Conservation (phyloP, 2,113 vertebrate species). For the Typhlomys cinereus region DNA sequence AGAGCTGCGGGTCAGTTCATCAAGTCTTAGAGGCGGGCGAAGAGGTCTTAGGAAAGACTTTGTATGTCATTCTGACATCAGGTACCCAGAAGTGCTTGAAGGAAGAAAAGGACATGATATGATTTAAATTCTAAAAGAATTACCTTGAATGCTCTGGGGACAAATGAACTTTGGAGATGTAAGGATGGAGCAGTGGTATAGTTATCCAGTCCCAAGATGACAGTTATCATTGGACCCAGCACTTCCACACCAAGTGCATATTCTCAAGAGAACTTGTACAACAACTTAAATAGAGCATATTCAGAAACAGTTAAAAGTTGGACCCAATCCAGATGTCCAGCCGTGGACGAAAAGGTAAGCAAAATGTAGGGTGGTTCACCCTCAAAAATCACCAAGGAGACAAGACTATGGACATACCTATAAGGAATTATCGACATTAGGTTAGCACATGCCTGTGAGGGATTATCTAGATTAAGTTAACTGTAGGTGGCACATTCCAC, state of each 20-base stretch:
- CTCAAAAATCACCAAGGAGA: neutral
- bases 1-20: neutral
- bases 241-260: neutral
- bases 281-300: neutral
- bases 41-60: neutral
- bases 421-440: neutral
- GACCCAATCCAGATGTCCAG: neutral
- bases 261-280: neutral
- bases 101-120: neutral
- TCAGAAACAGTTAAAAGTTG: neutral
- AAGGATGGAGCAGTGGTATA: neutral
- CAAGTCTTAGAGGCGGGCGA: neutral
- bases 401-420: neutral
- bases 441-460: no score
- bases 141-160: neutral
- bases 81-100: neutral
- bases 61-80: neutral
- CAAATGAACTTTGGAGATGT: neutral
- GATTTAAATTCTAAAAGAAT: neutral
- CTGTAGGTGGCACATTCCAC: neutral
- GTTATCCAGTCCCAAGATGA: neutral
- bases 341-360: neutral
- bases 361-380: no score
- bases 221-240: neutral
- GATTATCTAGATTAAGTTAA: no score